Base-by-base conservation (phyloP, 2,113 vertebrate species). In the Stomatorhinus ivindoensis region DNA sequence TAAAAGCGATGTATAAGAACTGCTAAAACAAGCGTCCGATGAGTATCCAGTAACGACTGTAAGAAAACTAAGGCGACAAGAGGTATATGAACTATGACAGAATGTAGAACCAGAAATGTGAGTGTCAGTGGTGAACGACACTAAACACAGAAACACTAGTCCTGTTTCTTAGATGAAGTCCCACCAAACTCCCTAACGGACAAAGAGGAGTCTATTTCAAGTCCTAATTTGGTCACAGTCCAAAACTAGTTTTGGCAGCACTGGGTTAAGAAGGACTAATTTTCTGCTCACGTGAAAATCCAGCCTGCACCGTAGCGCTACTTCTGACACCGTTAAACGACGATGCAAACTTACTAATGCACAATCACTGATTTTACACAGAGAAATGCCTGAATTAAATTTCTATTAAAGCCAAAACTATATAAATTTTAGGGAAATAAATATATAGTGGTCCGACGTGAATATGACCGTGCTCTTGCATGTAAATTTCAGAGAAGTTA, bases 401-500 rank as follows among this genome's bases (percentile, higher is more conserved):
- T 76, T 76, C 27, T 39, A 19, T 76, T 76, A 35, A 39, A 11
- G 35, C 11, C 35, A 17, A 61, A 76, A 15, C 27, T 76, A 76
- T 19, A 76, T 17, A 76, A 39, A 5, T 76, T 80, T 42, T 19
- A 42, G 31, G 73, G 6, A 42, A 17, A 42, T 39, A 8, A 19
- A 80, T 19, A 39, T 19, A 80, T 80, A 80, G 35, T 42, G 13
- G 73, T 39, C 13, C 35, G 73, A 80, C 42, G 73, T 80, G 9
- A 47, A 92, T 90, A 93, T 91, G 90, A 90, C 89, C 89, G 88
- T 93, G 95, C 95, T 94, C 93, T 94, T 91, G 90, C 94, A 94
- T 95, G 94, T 87, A 95, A 95, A 95, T 93, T 95, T 93, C 95
- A 94, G 92, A 95, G 96, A 97, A 98, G 97, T 96, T 96, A 96